A percentile compares a stretch with the other conserved stretches of the same genome.
Conservation (phyloP, 2,888 invertebrate species). For the Aelia acuminata region DNA sequence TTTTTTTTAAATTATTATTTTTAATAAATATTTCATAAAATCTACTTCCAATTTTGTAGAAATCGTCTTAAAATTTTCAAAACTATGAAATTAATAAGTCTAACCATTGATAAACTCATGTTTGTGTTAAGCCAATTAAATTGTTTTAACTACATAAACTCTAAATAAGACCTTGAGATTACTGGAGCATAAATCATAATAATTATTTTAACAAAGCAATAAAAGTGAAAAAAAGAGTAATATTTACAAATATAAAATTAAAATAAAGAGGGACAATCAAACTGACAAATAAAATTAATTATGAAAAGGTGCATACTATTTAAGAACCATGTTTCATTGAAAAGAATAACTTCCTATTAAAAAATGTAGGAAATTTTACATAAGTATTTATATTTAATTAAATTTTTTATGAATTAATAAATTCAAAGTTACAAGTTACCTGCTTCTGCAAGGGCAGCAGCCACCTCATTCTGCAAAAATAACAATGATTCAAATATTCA, state of each 20-base stretch:
- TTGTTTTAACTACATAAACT: background rate
- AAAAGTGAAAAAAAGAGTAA: background rate
- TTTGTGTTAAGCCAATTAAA: background rate
- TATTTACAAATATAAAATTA: too few relatives aligned
- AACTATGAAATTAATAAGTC: background rate
- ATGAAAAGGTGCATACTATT: background rate
- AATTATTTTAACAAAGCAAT: background rate
- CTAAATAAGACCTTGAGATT: background rate
- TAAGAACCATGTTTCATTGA: background rate
- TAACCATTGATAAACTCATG: background rate
- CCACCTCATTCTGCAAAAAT: conserved; percentile 89
- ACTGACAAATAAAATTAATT: background rate
- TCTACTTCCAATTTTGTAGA: too few relatives aligned
- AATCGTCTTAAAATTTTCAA: background rate
- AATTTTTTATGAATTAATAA: too few relatives aligned
- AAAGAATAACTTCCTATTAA: background rate
- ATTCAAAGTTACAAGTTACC: conserved; percentile 69
- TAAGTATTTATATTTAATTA: background rate
- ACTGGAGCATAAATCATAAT: background rate
- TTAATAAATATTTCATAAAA: too few relatives aligned
- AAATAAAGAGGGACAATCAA: background rate
- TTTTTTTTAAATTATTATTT: background rate
- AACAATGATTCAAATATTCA: background rate
- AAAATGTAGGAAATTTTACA: background rate
- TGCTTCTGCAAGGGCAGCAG: conserved; percentile 93